These are phyloP conservation scores for Allophyes oxyacanthae DNA, from an alignment of 2,888 invertebrate species.

Conservation along the genomic window DNA sequence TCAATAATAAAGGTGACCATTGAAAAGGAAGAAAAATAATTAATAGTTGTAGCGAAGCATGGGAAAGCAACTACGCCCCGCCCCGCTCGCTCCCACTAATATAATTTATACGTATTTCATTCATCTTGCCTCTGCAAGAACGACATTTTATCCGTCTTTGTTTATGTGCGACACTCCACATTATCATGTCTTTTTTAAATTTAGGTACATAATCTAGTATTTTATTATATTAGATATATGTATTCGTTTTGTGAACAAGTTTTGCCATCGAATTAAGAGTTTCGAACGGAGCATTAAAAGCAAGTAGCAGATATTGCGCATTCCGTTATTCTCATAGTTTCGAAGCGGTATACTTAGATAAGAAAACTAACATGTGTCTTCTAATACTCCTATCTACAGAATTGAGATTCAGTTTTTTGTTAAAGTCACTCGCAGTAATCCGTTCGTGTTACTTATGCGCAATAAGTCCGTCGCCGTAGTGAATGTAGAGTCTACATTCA, in stretches of 20 bases:
- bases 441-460: conserved; percentile 34
- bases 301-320: conserved; percentile 52
- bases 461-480: conserved; percentile 42
- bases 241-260: conserved; percentile 63
- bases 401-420: conserved; percentile 41
- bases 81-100: conserved; percentile 44
- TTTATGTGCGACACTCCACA: conserved; percentile 65
- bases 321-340: conserved; percentile 43
- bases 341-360: conserved; percentile 52
- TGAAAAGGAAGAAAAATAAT: conserved; percentile 64
- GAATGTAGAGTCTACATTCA: conserved; percentile 27
- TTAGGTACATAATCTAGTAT: conserved; percentile 43
- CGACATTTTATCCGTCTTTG: conserved; percentile 63
- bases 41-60: conserved; percentile 61
- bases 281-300: conserved; percentile 49
- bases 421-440: conserved; percentile 35
- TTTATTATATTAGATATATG: conserved; percentile 45
- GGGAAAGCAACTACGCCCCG: conserved; percentile 64
- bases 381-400: conserved; percentile 52
- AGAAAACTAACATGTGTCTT: conserved; percentile 56
- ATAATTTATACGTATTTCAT: conserved; percentile 70
- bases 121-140: conserved; percentile 69
- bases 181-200: conserved; percentile 64
- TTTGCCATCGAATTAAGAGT: conserved; percentile 57
- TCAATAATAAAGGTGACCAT: conserved; percentile 67